phyloP scores from a whole-genome alignment of 2,888 invertebrate genomes.

The Xanthia icteritia region DNA sequence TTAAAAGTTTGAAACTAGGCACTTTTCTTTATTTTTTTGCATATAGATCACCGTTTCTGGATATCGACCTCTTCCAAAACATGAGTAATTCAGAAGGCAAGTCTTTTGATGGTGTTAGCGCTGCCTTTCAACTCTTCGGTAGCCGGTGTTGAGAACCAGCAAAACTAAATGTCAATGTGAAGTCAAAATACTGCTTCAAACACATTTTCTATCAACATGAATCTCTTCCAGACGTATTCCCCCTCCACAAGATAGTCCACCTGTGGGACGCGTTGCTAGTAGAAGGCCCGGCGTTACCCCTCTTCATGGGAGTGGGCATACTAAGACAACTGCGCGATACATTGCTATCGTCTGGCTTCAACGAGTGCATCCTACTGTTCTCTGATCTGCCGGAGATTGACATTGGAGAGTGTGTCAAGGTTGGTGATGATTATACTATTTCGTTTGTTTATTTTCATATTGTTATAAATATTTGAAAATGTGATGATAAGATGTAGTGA shows the following conservation, averaged over 20 bases:
- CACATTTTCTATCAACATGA: constrained; percentile 5
- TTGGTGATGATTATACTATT: constrained; percentile 11
- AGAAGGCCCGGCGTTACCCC: constrained; percentile 97
- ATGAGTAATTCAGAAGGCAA: neutral
- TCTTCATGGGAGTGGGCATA: constrained; percentile 98
- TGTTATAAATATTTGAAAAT: neutral
- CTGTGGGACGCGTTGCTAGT: constrained; percentile 99
- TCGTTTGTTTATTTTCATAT: neutral
- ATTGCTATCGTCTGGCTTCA: constrained; percentile 97
- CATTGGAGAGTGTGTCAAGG: constrained; percentile 94
- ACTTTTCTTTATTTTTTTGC: neutral
- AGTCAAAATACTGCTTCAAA: neutral
- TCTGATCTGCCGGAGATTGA: constrained; percentile 99
- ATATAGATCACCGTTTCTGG: neutral
- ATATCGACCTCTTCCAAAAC: neutral
- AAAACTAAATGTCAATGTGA: too few species aligned
- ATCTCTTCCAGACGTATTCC: constrained; percentile 96
- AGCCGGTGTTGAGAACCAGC: too few species aligned
- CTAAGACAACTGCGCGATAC: constrained; percentile 96
- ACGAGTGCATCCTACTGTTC: constrained; percentile 99
- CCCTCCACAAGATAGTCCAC: constrained; percentile 99
- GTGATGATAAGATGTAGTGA: neutral
- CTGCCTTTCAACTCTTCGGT: too few species aligned
- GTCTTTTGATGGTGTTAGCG: neutral
- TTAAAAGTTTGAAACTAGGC: neutral